Conservation (phyloP, 2,888 invertebrate genomes). For the Branchipolynoe longqiensis region DNA sequence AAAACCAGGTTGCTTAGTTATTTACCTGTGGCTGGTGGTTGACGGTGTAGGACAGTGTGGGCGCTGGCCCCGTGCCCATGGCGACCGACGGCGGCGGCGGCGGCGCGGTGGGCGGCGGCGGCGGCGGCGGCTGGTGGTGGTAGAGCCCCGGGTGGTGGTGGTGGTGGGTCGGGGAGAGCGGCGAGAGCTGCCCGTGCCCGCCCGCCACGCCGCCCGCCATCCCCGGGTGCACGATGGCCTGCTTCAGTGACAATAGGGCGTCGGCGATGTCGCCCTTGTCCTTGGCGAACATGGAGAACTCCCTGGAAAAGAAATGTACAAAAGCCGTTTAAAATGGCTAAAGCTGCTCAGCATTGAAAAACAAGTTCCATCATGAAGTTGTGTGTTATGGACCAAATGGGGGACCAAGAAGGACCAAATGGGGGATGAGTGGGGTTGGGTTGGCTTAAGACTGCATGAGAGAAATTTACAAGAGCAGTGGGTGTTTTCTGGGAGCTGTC, state of each 20-base stretch:
- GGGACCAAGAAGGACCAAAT: too few relatives aligned
- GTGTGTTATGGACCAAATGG: too few relatives aligned
- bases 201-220: slow-evolving; percentile 60
- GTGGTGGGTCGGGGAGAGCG: slow-evolving; percentile 77
- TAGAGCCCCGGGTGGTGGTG: slow-evolving; percentile 64
- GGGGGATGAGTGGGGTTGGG: too few relatives aligned
- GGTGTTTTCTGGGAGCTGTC: too few relatives aligned
- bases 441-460: too few relatives aligned
- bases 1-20: not conserved
- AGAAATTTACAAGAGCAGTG: too few relatives aligned
- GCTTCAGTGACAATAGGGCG: slow-evolving; percentile 92
- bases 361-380: too few relatives aligned
- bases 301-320: too few relatives aligned
- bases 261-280: slow-evolving; percentile 89
- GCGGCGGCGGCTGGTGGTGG: slow-evolving; percentile 2
- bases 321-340: too few relatives aligned
- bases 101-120: slow-evolving; percentile 4
- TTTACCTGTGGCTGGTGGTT: slow-evolving; percentile 73
- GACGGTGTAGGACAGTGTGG: slow-evolving; percentile 63
- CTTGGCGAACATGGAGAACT: slow-evolving; percentile 76
- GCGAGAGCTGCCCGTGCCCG: slow-evolving; percentile 52
- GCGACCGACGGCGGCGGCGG: slow-evolving; percentile 64
- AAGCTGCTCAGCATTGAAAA: too few relatives aligned
- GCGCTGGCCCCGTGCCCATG: slow-evolving; percentile 4
- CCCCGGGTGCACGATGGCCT: slow-evolving; percentile 91